Percentiles rank a stretch among this genome's conserved stretches.
These are phyloP conservation scores for Hypena proboscidalis DNA, from an alignment of 2,888 invertebrate genomes.

Conservation along the genomic window DNA sequence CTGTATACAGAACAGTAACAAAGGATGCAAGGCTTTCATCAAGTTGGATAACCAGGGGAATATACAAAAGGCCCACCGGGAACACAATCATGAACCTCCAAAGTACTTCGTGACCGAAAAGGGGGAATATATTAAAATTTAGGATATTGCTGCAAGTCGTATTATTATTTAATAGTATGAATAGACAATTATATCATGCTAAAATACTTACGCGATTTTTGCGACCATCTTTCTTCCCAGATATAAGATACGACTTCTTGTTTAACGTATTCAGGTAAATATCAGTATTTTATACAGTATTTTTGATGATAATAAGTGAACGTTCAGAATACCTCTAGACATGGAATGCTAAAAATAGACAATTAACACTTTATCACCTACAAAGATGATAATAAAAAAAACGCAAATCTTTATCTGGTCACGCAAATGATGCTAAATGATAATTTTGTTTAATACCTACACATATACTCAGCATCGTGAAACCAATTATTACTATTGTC, in stretches of 20 bases:
- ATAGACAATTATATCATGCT: no score
- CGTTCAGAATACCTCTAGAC: no score
- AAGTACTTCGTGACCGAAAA: not conserved
- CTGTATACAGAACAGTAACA: not conserved
- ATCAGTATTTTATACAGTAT: no score
- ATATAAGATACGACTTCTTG: no score
- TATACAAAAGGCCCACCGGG: not conserved
- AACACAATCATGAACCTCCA: constrained; percentile 17
- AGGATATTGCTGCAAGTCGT: no score
- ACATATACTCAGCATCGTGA: not conserved
- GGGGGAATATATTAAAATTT: not conserved
- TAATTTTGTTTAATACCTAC: constrained; percentile 14
- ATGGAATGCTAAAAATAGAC: no score
- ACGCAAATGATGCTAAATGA: constrained; percentile 15
- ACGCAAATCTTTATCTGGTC: not conserved
- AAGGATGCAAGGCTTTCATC: not conserved
- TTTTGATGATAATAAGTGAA: no score
- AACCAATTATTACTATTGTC: not conserved
- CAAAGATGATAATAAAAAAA: not conserved
- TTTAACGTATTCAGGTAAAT: no score
- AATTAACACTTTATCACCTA: no score
- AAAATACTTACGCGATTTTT: no score
- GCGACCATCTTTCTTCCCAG: no score
- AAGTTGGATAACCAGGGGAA: not conserved
- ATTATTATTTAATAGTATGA: no score